Conservation (phyloP, 2,888 invertebrate species). For the Dryocosmus kuriphilus region DNA sequence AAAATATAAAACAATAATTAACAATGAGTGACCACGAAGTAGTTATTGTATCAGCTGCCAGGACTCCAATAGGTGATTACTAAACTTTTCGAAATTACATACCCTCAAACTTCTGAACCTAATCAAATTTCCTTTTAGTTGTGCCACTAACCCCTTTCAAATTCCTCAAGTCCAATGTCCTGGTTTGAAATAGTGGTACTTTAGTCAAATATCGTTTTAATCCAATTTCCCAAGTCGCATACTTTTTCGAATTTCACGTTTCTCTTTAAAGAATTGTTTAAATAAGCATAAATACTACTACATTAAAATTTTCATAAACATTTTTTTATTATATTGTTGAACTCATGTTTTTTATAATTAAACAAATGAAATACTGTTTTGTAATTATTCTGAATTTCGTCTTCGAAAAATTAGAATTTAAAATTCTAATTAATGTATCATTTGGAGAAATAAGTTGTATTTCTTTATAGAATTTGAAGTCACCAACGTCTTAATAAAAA, state of each 20-base stretch:
- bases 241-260: background rate
- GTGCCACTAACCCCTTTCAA: constrained; percentile 53
- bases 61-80: constrained; percentile 90
- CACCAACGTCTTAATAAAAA: no score
- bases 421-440: background rate
- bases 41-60: constrained; percentile 87
- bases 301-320: no score
- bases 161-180: constrained; percentile 40
- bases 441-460: no score
- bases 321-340: background rate
- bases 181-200: constrained; percentile 11
- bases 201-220: constrained; percentile 11
- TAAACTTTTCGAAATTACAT: constrained; percentile 42
- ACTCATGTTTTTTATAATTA: background rate
- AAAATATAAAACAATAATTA: constrained; percentile 42
- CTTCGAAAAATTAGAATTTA: background rate
- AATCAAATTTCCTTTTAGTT: constrained; percentile 44
- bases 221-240: background rate
- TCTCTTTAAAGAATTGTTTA: no score
- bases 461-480: no score
- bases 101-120: constrained; percentile 27
- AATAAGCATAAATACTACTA: no score
- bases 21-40: constrained; percentile 78
- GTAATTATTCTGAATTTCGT: background rate
- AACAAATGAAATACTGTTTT: background rate